Evolutionary conservation across 2,888 invertebrate genomes (phyloP), one percentile per base, ranked within the genome.

Genomic region (Sesia bembeciformis): DNA sequence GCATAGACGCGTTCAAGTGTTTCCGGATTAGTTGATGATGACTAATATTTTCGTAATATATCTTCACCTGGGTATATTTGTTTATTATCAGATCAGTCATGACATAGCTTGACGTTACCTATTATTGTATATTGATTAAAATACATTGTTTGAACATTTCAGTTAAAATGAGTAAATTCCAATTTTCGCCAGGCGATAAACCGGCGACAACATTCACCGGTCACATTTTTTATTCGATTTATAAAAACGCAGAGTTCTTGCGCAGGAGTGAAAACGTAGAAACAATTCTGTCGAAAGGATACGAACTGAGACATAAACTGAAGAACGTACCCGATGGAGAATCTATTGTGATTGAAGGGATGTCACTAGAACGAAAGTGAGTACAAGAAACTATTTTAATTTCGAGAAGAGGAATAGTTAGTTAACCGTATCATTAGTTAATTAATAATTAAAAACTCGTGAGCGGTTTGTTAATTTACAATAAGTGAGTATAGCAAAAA

Each of bases 301-400:
- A 74, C 54, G 66, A 75, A 54, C 56, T 79, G 39, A 61, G 76
- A 40, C 60, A 68, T 43, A 67, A 62, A 53, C 56, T 78, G 42
- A 75, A 68, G 56, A 57, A 56, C 0, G 57, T 67, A 0, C 52
- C 57, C 0, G 67, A 72, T 0, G 78, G 78, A 3, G 59, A 66
- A 56, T 38, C 7, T 4, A 53, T 70, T 5, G 42, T 51, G 3
- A 40, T 70, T 3, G 49, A 67, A 3, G 65, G 63, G 5, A 57
- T 76, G 63, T 58, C 55, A 53, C 56, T 75, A 4, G 60, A 63
- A 39, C 55, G 54, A 50, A 66, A 67, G 74, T 73, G 57, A 65
- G 67, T 63, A 23, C 23, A 23, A 2, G 23, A 23, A 23, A 23
- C 23, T 23, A 23, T 23, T 23, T 2, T 23, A 23, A 23, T 23